These are phyloP conservation scores for Gyps fulvus DNA, from an alignment of 2,113 vertebrate genomes.

Conservation along the genomic window DNA sequence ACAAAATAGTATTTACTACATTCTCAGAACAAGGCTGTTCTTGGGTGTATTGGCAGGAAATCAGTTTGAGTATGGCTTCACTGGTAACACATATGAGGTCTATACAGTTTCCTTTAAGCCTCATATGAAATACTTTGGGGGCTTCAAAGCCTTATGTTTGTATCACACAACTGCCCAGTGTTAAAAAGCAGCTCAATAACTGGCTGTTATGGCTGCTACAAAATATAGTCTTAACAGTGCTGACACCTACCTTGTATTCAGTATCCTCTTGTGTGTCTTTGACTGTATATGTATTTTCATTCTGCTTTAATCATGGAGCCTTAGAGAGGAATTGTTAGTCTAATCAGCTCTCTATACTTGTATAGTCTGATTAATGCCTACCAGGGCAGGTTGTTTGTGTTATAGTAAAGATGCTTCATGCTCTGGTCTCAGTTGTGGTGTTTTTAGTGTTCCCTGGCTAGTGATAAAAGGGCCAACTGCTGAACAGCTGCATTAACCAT, in stretches of 20 bases:
- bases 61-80: rapidly evolving
- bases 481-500: not conserved
- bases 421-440: not conserved
- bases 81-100: not conserved
- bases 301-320: conserved; percentile 44
- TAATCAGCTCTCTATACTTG: conserved; percentile 28
- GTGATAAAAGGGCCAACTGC: conserved; percentile 22
- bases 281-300: conserved; percentile 5
- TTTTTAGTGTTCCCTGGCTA: conserved; percentile 4
- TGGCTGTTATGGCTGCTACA: not conserved
- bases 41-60: not conserved
- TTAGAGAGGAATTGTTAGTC: conserved; percentile 50
- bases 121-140: not conserved
- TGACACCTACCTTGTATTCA: not conserved
- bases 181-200: not conserved
- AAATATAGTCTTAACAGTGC: not conserved
- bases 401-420: not conserved
- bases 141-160: not conserved
- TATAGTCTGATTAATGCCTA: conserved; percentile 38
- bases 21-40: not conserved
- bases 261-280: conserved; percentile 18
- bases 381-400: conserved; percentile 14
- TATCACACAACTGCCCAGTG: not conserved
- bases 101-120: not conserved
- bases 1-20: not conserved